Evolutionary conservation across 2,888 invertebrate species (phyloP), one percentile per base, ranked within the genome.

Genomic region (Papilio elwesi): DNA sequence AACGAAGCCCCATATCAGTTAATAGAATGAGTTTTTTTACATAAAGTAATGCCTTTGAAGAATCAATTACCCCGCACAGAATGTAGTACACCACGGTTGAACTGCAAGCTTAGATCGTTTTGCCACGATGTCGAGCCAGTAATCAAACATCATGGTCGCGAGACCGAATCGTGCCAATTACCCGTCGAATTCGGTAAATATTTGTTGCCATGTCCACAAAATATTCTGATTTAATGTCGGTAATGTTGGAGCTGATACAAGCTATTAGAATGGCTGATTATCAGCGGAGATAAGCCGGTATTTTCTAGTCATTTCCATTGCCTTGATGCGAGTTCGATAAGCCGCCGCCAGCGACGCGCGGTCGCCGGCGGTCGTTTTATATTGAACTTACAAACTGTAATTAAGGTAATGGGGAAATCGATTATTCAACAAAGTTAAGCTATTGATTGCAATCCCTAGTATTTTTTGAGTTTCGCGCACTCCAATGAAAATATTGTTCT

Each of bases 321-420:
- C 36, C 43, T 62, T 10, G 59, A 62, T 62, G 59, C 13, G 38
- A 38, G 38, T 43, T n/a, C 59, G 59, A 62, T 43, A 62, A 62
- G 59, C 43, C 43, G 10, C 59, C n/a, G 59, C 59, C 6, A 9
- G 4, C 43, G 43, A 6, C 43, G 26, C 26, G 26, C 26, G 26
- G 26, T 26, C 1, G 26, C 26, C 26, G 26, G 26, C 43, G 43
- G 6, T 38, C 26, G 15, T 10, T 11, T 12, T 43, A n/a, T 43
- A 43, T 8, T 43, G 8, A 43, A 10, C 10, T 43, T n/a, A 43
- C 36, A 0, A 43, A n/a, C 57, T 43, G 13, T 62, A 62, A 62
- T 62, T 62, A 43, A 43, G 15, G 5, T 43, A 43, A 62, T 62
- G 43, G n/a, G 36, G 15, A 15, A 15, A 43, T 62, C 59, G 59